Conservation (phyloP, 37 sponge, comb jelly and placozoan genomes). For the Bolinopsis microptera region DNA sequence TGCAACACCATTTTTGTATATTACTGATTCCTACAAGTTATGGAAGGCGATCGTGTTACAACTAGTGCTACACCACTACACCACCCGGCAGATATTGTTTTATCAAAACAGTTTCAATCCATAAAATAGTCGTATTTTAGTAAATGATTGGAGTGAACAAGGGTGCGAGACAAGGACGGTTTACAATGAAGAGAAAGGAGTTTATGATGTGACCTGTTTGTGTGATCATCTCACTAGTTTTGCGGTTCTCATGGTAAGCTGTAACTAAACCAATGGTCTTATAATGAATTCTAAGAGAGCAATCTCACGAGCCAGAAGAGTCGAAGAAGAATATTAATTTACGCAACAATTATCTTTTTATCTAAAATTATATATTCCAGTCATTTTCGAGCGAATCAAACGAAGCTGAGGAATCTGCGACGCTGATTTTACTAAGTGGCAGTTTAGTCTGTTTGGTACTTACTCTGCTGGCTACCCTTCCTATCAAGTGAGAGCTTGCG, state of each 20-base stretch:
- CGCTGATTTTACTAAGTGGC: not conserved
- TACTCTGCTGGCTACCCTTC: not conserved
- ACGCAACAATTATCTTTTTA: not conserved
- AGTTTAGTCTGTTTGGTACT: constrained; percentile 30
- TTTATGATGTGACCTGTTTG: not conserved
- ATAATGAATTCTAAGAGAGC: too few relatives aligned
- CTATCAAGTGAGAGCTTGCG: constrained; percentile 10
- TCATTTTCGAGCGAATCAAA: constrained; percentile 32
- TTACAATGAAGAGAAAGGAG: not conserved
- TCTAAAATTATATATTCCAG: not conserved
- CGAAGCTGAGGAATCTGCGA: not conserved
- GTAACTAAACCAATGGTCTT: too few relatives aligned
- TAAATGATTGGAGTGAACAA: not conserved
- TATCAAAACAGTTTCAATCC: too few relatives aligned
- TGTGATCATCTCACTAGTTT: not conserved
- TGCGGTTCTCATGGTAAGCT: not conserved
- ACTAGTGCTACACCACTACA: too few relatives aligned
- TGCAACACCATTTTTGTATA: too few relatives aligned
- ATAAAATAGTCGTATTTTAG: too few relatives aligned
- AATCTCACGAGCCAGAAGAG: too few relatives aligned
- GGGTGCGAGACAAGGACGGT: not conserved
- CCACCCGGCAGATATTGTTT: too few relatives aligned
- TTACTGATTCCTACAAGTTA: too few relatives aligned
- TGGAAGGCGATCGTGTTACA: too few relatives aligned
- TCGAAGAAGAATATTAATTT: not conserved